Evolutionary conservation across 2,113 vertebrate genomes (phyloP), one percentile per base, ranked within the genome.

Genomic region (Ammodytes dubius): DNA sequence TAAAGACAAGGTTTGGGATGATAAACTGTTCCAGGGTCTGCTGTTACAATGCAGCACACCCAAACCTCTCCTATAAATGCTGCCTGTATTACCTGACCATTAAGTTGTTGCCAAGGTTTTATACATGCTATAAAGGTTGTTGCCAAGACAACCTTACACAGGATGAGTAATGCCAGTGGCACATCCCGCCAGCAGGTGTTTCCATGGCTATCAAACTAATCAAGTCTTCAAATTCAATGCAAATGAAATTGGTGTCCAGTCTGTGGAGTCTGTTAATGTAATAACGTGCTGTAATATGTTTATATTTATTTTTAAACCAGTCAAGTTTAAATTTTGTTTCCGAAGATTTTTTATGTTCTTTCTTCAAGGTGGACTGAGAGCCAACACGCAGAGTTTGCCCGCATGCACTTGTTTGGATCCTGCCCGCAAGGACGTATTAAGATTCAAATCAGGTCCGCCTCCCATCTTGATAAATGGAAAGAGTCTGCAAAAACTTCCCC

Each of bases 401-500:
- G 53, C 56, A 19, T 67, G 64, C 71, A 58, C 58, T 84, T 85
- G 86, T 79, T 89, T 88, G 78, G 71, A 42, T 86, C 88, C 72
- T 73, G 82, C 83, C 83, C 4, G 53, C 77, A 74, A 85, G 8
- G 73, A 61, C 84, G 49, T 81, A 89, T 94, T 94, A 91, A 81
- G 80, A 94, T 93, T 94, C 90, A 42, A 77, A 91, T 89, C 92
- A 83, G 85, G 86, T 67, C 84, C 46, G 70, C 89, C 68, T 87
- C 85, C 87, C 74, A 83, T 92, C 88, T 88, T 92, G 90, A 94
- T 92, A 92, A 93, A 95, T 92, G 81, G 83, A 91, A 84, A 77
- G 82, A 86, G 89, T 91, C 75, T 87, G 87, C 81, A 82, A 93
- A 91, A 94, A 93, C 83, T 89, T 91, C 87, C 87, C 87, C 90